Conservation (phyloP, 1,140 invertebrate species). For the Pomacea maculata region DNA sequence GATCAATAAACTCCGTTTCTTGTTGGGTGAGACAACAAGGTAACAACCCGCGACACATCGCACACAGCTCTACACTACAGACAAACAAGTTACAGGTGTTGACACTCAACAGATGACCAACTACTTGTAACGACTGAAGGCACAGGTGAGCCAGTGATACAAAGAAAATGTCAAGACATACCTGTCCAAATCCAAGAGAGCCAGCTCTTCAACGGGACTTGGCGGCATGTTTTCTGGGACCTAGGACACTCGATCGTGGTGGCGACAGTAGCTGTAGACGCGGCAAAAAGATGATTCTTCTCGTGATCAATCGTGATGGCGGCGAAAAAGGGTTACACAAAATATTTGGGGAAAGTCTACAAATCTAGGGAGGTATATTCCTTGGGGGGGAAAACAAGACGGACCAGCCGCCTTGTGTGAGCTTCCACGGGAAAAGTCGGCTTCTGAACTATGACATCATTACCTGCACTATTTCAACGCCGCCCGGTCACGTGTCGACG, state of each 20-base stretch:
- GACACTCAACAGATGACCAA: neutral
- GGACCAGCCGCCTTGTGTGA: conserved; percentile 28
- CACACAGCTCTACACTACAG: too few species aligned
- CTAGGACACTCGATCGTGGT: conserved; percentile 9
- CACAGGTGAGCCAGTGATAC: neutral
- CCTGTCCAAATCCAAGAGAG: conserved; percentile 56
- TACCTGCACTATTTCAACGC: neutral
- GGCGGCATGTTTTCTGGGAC: conserved; percentile 43
- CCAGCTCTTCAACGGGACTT: conserved; percentile 55
- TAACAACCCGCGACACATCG: too few species aligned
- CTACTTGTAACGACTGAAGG: neutral
- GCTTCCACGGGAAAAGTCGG: neutral
- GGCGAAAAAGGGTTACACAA: neutral
- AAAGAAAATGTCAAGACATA: conserved; percentile 32
- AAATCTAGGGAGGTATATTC: conserved; percentile 1
- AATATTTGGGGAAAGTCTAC: conserved; percentile 3
- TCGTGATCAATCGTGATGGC: conserved; percentile 6
- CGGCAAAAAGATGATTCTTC: neutral
- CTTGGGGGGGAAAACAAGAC: conserved; percentile 16
- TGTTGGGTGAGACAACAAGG: too few species aligned
- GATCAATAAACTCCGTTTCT: too few species aligned
- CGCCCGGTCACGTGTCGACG: conserved; percentile 13
- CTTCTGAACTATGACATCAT: conserved; percentile 13
- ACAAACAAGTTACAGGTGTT: too few species aligned
- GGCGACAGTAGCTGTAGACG: conserved; percentile 1